phyloP scores from a whole-genome alignment of 2,888 invertebrate species.

The Luperina testacea region DNA sequence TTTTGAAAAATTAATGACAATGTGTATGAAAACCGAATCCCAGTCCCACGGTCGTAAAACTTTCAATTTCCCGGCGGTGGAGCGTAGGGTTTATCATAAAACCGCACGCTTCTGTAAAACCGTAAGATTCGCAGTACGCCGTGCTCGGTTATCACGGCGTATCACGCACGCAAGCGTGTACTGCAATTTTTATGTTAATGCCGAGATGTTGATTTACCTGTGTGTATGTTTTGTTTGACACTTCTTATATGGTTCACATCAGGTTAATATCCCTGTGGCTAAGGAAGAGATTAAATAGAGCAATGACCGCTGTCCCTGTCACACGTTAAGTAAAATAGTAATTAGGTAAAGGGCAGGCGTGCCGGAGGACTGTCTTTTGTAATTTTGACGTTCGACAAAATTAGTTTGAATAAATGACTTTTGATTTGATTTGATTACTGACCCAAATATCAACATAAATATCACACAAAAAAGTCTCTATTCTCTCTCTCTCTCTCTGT shows the following conservation, averaged over 20 bases:
- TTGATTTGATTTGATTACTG: background rate
- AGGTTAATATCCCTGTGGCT: background rate
- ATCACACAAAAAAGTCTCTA: background rate
- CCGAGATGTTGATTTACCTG: conserved; percentile 10
- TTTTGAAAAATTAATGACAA: conserved; percentile 37
- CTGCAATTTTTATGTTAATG: conserved; percentile 47
- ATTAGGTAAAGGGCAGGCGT: background rate
- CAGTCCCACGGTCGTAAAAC: conserved; percentile 45
- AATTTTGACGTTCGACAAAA: too few relatives aligned
- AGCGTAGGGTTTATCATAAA: conserved; percentile 49
- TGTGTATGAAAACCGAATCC: conserved; percentile 36
- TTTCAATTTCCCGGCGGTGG: conserved; percentile 35
- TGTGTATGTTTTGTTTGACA: conserved; percentile 8
- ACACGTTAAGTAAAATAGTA: background rate
- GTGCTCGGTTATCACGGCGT: conserved; percentile 36
- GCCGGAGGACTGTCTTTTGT: too few relatives aligned
- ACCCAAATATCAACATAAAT: background rate
- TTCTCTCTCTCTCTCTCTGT: too few relatives aligned
- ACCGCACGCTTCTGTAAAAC: conserved; percentile 28
- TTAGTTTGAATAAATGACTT: too few relatives aligned
- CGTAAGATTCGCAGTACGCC: conserved; percentile 11
- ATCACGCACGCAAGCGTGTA: conserved; percentile 39
- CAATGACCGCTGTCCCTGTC: background rate
- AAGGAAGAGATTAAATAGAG: background rate
- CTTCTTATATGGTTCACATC: background rate